phyloP scores from a whole-genome alignment of 2,797 vertebrate species.

The Eulemur coronatus region DNA sequence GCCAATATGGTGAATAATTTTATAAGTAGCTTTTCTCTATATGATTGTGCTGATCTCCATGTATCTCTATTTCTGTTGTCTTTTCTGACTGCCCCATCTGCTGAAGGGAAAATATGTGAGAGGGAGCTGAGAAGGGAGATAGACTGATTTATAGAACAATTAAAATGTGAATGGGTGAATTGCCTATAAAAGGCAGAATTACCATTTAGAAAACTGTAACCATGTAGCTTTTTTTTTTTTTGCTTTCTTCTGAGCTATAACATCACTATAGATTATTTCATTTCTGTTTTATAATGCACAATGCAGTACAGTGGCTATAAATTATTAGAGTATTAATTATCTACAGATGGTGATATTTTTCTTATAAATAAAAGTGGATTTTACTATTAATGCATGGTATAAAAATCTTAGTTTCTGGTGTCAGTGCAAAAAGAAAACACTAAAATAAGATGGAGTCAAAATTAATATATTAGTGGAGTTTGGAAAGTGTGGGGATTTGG shows the following conservation, averaged over 20 bases:
- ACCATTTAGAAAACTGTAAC: background rate
- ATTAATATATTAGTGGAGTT: constrained; percentile 37
- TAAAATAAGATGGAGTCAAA: constrained; percentile 45
- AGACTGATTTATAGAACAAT: constrained; percentile 48
- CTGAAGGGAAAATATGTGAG: background rate
- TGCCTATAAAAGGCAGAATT: constrained; percentile 32
- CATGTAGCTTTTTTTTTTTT: background rate
- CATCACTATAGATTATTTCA: constrained; percentile 35
- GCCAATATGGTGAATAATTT: background rate
- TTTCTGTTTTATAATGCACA: constrained; percentile 53
- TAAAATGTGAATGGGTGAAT: constrained; percentile 2
- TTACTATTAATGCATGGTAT: constrained; percentile 55
- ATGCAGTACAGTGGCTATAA: constrained; percentile 34
- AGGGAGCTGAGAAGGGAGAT: background rate
- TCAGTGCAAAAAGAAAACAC: constrained; percentile 15
- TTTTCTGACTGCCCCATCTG: background rate
- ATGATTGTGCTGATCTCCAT: background rate
- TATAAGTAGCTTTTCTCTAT: background rate
- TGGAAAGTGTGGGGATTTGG: background rate
- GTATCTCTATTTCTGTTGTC: background rate
- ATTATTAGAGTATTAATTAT: constrained; percentile 59
- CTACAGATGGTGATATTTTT: constrained; percentile 43
- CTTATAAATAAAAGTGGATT: constrained; percentile 62
- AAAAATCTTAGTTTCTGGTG: constrained; percentile 56
- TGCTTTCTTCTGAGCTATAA: background rate